Evolutionary conservation across 2,113 vertebrate genomes (phyloP).

Genomic region (Proterorhinus semilunaris): DNA sequence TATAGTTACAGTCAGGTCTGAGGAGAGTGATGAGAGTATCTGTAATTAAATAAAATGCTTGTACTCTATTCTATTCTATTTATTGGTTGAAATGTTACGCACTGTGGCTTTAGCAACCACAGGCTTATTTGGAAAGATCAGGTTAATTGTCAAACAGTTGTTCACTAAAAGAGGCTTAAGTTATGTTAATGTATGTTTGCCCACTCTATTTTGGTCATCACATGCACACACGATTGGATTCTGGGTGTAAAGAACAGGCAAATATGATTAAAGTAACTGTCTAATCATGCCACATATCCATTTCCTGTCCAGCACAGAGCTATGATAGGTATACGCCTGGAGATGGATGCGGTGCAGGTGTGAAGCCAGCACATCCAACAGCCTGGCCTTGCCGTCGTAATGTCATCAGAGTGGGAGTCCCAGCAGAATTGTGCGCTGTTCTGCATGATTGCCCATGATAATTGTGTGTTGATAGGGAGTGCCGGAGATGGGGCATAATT

Average conservation of each 20-base stretch:
- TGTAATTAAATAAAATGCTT: no score
- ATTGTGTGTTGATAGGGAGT: constrained; percentile 99
- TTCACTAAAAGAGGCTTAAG: no score
- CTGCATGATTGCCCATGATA: constrained; percentile 99
- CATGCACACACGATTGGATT: neutral
- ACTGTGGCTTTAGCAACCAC: no score
- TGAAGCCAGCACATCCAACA: constrained; percentile 84
- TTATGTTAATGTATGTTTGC: no score
- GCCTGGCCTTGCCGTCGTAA: constrained; percentile 88
- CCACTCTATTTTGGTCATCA: neutral
- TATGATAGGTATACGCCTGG: neutral
- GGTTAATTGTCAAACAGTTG: no score
- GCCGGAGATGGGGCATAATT: constrained; percentile 98
- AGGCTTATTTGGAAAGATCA: no score
- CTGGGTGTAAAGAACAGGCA: neutral
- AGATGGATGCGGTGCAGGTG: constrained; percentile 80
- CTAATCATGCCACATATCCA: constrained; percentile 39
- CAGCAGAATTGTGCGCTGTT: constrained; percentile 98
- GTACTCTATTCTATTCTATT: no score
- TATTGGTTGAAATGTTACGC: no score
- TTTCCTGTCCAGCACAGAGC: constrained; percentile 21
- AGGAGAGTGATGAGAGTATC: no score
- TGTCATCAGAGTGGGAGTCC: constrained; percentile 98
- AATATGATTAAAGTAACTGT: constrained; percentile 50
- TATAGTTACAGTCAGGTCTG: no score